These are phyloP conservation scores for Hirtodrosophila confusa DNA, from an alignment of 2,888 invertebrate species.

Conservation along the genomic window DNA sequence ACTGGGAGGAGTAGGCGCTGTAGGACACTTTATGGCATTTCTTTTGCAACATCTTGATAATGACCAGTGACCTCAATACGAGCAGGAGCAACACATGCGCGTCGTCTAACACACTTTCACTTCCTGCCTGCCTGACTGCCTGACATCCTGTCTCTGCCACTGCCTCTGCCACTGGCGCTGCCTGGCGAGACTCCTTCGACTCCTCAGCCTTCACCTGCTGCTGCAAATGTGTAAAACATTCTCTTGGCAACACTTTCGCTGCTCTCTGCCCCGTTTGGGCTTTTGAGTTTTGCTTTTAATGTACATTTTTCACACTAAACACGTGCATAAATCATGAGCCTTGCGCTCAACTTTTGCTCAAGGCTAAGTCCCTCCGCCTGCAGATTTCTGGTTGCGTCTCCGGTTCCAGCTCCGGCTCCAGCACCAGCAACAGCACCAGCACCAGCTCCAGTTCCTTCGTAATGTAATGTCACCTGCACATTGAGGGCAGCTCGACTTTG, in stretches of 20 bases:
- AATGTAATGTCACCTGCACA: conserved; percentile 70
- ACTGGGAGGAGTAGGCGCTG: conserved; percentile 16
- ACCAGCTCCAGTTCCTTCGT: not conserved
- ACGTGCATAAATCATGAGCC: conserved; percentile 77
- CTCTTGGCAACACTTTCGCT: conserved; percentile 68
- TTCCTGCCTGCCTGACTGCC: conserved; percentile 46
- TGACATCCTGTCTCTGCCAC: conserved; percentile 12
- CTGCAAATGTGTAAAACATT: conserved; percentile 38
- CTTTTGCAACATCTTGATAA: conserved; percentile 77
- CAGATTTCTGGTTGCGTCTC: conserved; percentile 17
- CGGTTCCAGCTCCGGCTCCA: not conserved
- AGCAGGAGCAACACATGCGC: conserved; percentile 46
- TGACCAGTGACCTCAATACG: conserved; percentile 76
- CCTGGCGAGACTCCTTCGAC: conserved; percentile 22
- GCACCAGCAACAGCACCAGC: not conserved
- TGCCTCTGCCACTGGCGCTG: conserved; percentile 6
- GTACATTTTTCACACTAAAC: conserved; percentile 78
- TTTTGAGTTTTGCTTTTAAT: conserved; percentile 66
- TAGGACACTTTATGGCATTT: conserved; percentile 65
- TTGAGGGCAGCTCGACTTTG: conserved; percentile 51
- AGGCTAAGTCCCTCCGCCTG: conserved; percentile 63
- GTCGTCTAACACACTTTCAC: conserved; percentile 70
- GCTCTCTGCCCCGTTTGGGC: conserved; percentile 18
- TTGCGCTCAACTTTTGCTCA: conserved; percentile 68
- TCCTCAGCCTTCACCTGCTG: not conserved